phyloP scores from a whole-genome alignment of 2,797 vertebrate species.

The Pangasius djambal region DNA sequence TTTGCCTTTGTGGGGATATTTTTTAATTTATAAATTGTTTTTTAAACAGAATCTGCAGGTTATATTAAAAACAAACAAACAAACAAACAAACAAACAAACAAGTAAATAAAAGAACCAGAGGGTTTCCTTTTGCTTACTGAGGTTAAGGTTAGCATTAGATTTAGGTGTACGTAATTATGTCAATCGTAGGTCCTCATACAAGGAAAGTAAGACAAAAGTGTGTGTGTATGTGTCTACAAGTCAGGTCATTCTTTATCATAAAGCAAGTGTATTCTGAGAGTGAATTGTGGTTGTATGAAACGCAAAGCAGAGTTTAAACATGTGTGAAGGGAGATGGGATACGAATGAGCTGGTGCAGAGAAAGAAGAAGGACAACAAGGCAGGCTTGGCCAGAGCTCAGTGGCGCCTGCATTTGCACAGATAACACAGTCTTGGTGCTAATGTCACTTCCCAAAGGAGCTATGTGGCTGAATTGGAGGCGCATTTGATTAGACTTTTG shows the following conservation, averaged over 20 bases:
- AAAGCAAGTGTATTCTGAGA: neutral
- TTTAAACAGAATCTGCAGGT: neutral
- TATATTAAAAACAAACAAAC: neutral
- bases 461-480: conserved; percentile 46
- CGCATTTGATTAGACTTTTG: conserved; percentile 40
- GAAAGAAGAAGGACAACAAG: conserved; percentile 54
- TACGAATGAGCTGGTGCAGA: conserved; percentile 20
- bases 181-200: neutral
- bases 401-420: conserved; percentile 71
- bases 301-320: neutral
- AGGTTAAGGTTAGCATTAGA: neutral
- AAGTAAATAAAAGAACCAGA: neutral
- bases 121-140: neutral
- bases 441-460: conserved; percentile 72
- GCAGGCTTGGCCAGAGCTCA: conserved; percentile 62
- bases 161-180: neutral
- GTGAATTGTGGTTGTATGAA: neutral
- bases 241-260: neutral
- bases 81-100: neutral
- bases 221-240: neutral
- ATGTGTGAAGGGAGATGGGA: conserved; percentile 17
- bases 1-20: neutral
- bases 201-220: neutral
- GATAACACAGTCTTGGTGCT: conserved; percentile 77
- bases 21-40: neutral